These are phyloP conservation scores for Micoletzkya japonica DNA, from an alignment of 2,888 invertebrate genomes.

Conservation along the genomic window DNA sequence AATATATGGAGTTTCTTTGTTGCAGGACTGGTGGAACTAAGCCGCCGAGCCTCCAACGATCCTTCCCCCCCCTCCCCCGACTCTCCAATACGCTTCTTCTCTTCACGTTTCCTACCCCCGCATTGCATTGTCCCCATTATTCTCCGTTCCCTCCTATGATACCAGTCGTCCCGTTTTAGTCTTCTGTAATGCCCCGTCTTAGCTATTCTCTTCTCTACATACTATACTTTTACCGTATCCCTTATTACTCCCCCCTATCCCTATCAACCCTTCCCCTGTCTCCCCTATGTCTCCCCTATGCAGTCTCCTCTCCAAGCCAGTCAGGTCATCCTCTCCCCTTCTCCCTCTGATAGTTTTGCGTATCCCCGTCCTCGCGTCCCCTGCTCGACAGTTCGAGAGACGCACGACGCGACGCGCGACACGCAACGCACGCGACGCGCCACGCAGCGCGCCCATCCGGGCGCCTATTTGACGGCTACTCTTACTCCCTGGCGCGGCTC, in stretches of 20 bases:
- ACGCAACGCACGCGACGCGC: constrained; percentile 4
- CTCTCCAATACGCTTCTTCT: neutral
- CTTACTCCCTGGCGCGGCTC: too few species aligned
- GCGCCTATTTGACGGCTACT: too few species aligned
- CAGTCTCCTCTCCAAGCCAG: too few species aligned
- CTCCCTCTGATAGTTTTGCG: too few species aligned
- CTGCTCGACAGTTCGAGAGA: constrained; percentile 24
- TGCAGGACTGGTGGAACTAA: constrained; percentile 30
- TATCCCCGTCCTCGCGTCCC: constrained; percentile 12
- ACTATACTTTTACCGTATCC: too few species aligned
- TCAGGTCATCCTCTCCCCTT: too few species aligned
- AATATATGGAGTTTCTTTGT: neutral
- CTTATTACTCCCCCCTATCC: neutral
- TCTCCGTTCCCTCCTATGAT: neutral
- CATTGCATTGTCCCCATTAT: neutral
- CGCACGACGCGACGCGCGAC: constrained; percentile 23
- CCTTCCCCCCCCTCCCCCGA: neutral
- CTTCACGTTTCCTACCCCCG: neutral
- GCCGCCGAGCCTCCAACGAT: neutral
- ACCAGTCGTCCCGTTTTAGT: neutral
- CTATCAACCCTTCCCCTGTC: neutral
- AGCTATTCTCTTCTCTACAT: neutral
- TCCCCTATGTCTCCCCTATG: neutral
- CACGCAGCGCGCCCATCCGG: constrained; percentile 17
- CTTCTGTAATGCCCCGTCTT: neutral